Evolutionary conservation across 2,797 vertebrate species (phyloP).

Genomic region (Centroberyx gerrardi): DNA sequence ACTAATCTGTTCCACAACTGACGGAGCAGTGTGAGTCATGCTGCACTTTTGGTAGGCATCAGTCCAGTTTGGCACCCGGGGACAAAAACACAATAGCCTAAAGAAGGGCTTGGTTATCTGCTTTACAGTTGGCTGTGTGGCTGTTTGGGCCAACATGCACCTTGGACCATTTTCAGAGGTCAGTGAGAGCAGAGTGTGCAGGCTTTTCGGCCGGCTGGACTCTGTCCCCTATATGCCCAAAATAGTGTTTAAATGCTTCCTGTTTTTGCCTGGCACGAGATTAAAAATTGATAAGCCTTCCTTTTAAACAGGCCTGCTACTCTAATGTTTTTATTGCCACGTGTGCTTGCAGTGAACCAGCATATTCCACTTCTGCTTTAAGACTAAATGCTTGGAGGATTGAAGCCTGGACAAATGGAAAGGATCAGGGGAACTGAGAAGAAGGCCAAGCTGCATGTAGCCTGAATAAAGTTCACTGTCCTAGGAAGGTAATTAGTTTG

Average conservation of each 20-base stretch:
- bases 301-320: not conserved
- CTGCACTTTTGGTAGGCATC: conserved; percentile 47
- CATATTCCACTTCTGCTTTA: too few relatives aligned
- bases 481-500: not conserved
- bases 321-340: too few relatives aligned
- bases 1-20: conserved; percentile 45
- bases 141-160: conserved; percentile 83
- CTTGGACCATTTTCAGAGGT: conserved; percentile 69
- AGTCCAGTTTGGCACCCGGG: conserved; percentile 47
- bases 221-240: not conserved
- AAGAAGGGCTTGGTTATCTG: conserved; percentile 66
- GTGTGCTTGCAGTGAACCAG: not conserved
- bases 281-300: not conserved
- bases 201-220: not conserved
- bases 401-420: not conserved
- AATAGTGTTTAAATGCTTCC: not conserved
- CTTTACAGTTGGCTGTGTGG: conserved; percentile 89
- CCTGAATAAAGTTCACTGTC: not conserved
- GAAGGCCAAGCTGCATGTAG: not conserved
- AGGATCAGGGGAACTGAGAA: too few relatives aligned
- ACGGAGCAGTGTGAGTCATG: conserved; percentile 41
- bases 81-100: conserved; percentile 48
- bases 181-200: conserved; percentile 42
- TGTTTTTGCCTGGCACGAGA: not conserved
- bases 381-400: too few relatives aligned